These are phyloP conservation scores for Blastomussa wellsi DNA, from an alignment of 92 coral and sea anemone genomes.

Conservation along the genomic window DNA sequence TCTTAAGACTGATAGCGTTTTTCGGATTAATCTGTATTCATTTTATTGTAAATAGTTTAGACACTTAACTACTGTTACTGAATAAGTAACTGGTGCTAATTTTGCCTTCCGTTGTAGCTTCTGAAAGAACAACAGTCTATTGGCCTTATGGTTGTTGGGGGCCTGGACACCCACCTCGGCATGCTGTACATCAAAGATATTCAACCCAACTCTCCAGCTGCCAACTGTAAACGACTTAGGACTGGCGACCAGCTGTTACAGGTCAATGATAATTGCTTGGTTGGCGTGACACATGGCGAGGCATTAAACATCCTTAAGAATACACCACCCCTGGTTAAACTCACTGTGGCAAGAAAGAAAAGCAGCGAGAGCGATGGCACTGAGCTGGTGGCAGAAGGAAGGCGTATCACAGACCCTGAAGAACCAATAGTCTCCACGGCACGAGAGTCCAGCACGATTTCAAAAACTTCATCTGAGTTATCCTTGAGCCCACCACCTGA, in stretches of 20 bases:
- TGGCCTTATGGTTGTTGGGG: constrained; percentile 93
- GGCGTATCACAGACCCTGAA: constrained; percentile 36
- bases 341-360: constrained; percentile 87
- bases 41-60: too few relatives aligned
- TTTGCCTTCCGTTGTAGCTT: constrained; percentile 50
- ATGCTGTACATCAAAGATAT: constrained; percentile 92
- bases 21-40: neutral
- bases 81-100: too few relatives aligned
- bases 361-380: constrained; percentile 22
- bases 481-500: constrained; percentile 62
- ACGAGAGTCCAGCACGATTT: constrained; percentile 72
- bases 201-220: constrained; percentile 92
- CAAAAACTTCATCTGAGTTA: constrained; percentile 73
- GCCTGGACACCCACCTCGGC: constrained; percentile 93
- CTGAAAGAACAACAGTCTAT: constrained; percentile 91
- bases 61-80: neutral
- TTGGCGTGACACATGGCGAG: constrained; percentile 89
- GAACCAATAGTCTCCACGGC: constrained; percentile 75
- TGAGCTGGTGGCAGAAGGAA: constrained; percentile 28
- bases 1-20: neutral
- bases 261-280: constrained; percentile 84
- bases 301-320: constrained; percentile 84
- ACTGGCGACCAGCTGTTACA: constrained; percentile 94
- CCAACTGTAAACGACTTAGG: constrained; percentile 78
- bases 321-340: constrained; percentile 95